Conservation (phyloP, 1,140 invertebrate species). For the Homarus americanus region DNA sequence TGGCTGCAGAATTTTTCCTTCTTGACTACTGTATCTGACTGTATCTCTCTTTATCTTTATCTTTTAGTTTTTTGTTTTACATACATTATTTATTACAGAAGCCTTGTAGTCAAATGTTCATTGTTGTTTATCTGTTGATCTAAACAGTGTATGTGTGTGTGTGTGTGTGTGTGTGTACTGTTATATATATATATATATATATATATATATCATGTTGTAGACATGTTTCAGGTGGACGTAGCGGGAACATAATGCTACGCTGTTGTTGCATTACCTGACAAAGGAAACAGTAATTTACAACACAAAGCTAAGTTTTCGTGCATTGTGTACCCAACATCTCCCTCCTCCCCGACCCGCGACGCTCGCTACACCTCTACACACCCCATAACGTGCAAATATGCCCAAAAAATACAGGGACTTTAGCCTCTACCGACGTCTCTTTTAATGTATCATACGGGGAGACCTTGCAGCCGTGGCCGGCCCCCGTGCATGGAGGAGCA, state of each 20-base stretch:
- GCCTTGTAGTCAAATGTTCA: no score
- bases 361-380: conserved; percentile 37
- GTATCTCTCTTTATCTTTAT: conserved; percentile 15
- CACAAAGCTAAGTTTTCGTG: background rate
- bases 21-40: background rate
- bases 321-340: background rate
- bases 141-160: no score
- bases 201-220: no score
- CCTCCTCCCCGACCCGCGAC: background rate
- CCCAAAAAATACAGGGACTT: conserved; percentile 34
- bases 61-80: background rate
- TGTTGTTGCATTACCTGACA: no score
- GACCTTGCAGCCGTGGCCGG: conserved; percentile 39
- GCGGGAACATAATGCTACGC: no score
- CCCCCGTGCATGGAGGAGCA: no score
- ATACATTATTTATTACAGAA: no score
- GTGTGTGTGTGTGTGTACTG: no score
- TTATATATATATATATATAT: no score
- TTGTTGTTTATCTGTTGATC: no score
- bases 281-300: background rate
- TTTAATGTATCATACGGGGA: conserved; percentile 27
- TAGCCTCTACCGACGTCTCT: conserved; percentile 38
- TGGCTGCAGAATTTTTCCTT: background rate
- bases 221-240: no score
- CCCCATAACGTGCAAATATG: conserved; percentile 39